Evolutionary conservation across 2,797 vertebrate genomes (phyloP).

Genomic region (Mormyrus hasselquistii): DNA sequence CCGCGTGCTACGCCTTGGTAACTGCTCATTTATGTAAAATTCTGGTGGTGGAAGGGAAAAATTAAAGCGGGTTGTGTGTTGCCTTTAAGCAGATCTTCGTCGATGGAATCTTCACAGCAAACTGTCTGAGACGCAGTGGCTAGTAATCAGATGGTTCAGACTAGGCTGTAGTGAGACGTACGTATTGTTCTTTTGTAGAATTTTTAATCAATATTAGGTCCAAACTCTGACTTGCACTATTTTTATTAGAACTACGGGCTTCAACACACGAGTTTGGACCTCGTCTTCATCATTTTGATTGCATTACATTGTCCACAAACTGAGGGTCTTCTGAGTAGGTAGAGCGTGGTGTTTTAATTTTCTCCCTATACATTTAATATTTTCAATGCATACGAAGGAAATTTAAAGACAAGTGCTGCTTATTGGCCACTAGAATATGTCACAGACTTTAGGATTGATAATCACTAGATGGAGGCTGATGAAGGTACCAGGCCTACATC

Average conservation of each 20-base stretch:
- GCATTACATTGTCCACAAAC: background rate
- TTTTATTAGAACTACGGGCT: background rate
- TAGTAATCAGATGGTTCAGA: background rate
- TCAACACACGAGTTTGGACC: background rate
- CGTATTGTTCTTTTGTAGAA: background rate
- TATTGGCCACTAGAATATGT: background rate
- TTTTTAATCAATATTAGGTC: background rate
- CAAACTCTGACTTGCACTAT: background rate
- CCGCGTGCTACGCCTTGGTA: background rate
- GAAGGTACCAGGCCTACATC: background rate
- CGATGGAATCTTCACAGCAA: background rate
- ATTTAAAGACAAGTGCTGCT: background rate
- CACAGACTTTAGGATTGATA: background rate
- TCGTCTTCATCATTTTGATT: background rate
- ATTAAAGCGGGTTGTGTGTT: background rate
- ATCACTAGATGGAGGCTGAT: background rate
- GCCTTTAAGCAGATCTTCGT: background rate
- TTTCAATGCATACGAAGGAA: background rate
- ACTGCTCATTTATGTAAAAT: background rate
- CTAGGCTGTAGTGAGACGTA: background rate
- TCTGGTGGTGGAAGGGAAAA: background rate
- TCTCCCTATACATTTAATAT: background rate
- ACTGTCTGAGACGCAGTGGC: background rate
- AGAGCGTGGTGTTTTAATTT: background rate
- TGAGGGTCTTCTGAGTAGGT: background rate